phyloP scores from a whole-genome alignment of 2,113 vertebrate genomes.

The Cyprinus carpio region DNA sequence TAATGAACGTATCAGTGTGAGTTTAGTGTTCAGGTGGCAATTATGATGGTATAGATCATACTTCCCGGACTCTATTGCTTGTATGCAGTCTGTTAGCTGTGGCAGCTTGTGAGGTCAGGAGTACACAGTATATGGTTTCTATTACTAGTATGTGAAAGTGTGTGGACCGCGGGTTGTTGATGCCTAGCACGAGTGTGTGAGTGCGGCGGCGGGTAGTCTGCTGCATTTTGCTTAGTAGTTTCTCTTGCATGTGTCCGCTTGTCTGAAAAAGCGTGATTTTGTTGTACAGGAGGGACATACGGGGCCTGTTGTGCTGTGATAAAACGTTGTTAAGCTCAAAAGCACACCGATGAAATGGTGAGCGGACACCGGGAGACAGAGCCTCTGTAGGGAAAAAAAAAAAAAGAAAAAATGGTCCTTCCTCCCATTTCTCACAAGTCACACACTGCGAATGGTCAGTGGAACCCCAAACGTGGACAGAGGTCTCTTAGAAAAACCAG shows the following conservation, averaged over 20 bases:
- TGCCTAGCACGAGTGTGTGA: conserved; percentile 30
- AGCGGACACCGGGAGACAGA: conserved; percentile 49
- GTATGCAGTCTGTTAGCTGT: background rate
- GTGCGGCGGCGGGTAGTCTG: conserved; percentile 38
- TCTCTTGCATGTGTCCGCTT: conserved; percentile 57
- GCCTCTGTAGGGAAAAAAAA: conserved; percentile 13
- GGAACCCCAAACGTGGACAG: background rate
- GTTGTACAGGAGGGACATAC: conserved; percentile 60
- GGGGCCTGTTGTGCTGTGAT: conserved; percentile 62
- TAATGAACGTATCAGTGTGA: no score
- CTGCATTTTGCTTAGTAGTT: conserved; percentile 63
- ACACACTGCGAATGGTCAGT: conserved; percentile 42
- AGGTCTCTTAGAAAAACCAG: background rate
- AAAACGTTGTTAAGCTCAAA: conserved; percentile 59
- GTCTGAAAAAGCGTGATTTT: conserved; percentile 64
- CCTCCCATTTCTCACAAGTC: conserved; percentile 43
- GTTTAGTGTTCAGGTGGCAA: no score
- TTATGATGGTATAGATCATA: background rate
- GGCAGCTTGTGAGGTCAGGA: conserved; percentile 36
- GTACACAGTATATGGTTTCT: conserved; percentile 20
- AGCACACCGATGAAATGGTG: conserved; percentile 55
- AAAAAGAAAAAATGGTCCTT: conserved; percentile 11
- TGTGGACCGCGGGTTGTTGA: background rate
- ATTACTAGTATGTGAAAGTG: conserved; percentile 37
- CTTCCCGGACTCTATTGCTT: background rate